Evolutionary conservation across 2,888 invertebrate genomes (phyloP), one percentile per base, ranked within the genome.

Genomic region (Isoperla grammatica): DNA sequence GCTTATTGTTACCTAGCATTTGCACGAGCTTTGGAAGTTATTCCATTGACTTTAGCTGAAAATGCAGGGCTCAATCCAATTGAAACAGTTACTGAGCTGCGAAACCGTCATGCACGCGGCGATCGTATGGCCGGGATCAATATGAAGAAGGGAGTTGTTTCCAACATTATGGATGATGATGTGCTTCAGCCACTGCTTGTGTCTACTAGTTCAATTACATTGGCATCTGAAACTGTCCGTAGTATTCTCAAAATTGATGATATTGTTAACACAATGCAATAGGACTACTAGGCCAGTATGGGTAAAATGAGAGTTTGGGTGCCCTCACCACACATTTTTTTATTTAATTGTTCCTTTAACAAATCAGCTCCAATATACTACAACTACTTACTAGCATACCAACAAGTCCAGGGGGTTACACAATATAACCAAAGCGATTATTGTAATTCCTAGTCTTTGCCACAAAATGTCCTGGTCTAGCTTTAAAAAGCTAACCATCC

Each of bases 171-270:
- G 61, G 93, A 94, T 66, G 98, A 99, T 78, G 90, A 95, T 78
- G 98, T 99, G 61, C 87, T 99, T 61, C 99, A 99, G 76, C 99
- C 99, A 48, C 81, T 99, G 68, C 83, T 98, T 71, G 99, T 99
- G 56, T 93, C 95, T 60, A 87, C 87, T 55, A 95, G 94, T 67
- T 95, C 96, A 53, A 86, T 99, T 67, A 92, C 87, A 58, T 84
- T 99, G 68, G 90, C 99, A 64, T 89, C 98, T 0, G 99, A 99
- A 80, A 97, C 97, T 55, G 93, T 98, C 64, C 86, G 97, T 69
- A 93, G 95, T 69, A 97, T 99, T 77, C 82, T 99, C 72, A 99
- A 99, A 81, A 99, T 99, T 71, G 99, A 99, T 77, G 99, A 99
- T 77, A 97, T 99, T 75, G 95, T 98, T 22, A 46, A 46, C 46